These are phyloP conservation scores for Eurytoma californica DNA, from an alignment of 2,888 invertebrate species.

Conservation along the genomic window DNA sequence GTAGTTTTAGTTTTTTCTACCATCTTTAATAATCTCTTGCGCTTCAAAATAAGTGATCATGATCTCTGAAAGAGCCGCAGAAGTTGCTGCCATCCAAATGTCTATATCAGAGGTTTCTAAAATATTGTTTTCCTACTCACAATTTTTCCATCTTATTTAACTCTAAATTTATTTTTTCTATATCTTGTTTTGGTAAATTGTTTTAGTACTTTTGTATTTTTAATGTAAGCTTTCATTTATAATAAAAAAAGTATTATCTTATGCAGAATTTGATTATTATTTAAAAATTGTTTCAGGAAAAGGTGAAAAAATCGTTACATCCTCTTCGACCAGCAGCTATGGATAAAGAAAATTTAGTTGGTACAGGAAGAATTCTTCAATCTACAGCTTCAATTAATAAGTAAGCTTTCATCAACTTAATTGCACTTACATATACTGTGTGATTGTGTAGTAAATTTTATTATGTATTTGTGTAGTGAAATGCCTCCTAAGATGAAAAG, in stretches of 20 bases:
- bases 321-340: conserved; percentile 83
- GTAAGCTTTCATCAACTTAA: conserved; percentile 28
- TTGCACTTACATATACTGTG: not conserved
- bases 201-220: conserved; percentile 6
- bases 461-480: conserved; percentile 57
- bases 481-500: conserved; percentile 55
- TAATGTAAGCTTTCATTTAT: not conserved
- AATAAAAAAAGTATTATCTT: not conserved
- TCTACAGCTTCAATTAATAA: conserved; percentile 52
- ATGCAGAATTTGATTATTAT: not conserved
- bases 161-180: not conserved
- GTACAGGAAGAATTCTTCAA: conserved; percentile 78
- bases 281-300: conserved; percentile 53
- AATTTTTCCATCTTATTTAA: not conserved
- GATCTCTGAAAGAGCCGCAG: conserved; percentile 67
- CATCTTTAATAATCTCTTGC: conserved; percentile 7
- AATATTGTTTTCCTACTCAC: not conserved
- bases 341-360: conserved; percentile 85
- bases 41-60: conserved; percentile 58
- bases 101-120: conserved; percentile 67
- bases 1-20: not conserved
- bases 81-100: conserved; percentile 66
- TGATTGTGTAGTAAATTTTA: conserved; percentile 1
- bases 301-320: conserved; percentile 82
- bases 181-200: conserved; percentile 8